Conservation (phyloP, 2,113 vertebrate genomes). For the Carlito syrichta region DNA sequence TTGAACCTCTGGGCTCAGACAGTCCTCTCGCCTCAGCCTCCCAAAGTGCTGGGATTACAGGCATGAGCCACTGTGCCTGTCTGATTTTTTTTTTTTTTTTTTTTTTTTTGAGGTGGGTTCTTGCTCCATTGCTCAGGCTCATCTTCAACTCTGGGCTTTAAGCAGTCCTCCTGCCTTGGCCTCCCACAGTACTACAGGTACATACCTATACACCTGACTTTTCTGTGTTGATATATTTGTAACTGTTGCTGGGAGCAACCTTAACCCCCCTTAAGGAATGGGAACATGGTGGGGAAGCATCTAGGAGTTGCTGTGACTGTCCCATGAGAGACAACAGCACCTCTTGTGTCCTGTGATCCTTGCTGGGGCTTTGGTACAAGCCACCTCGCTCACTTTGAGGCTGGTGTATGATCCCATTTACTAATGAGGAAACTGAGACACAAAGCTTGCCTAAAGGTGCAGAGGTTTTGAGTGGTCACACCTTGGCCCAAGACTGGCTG, state of each 20-base stretch:
- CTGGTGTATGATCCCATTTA: background rate
- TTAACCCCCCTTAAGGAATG: background rate
- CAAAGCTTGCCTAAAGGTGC: background rate
- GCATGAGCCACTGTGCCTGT: too few relatives aligned
- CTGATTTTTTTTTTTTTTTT: too few relatives aligned
- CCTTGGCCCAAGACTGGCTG: too few relatives aligned
- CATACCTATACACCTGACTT: too few relatives aligned
- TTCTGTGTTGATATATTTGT: background rate
- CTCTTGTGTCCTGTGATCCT: accelerated
- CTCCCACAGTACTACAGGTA: too few relatives aligned
- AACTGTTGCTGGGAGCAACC: background rate
- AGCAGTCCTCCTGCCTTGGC: too few relatives aligned
- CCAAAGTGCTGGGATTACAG: too few relatives aligned
- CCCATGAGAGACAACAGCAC: background rate
- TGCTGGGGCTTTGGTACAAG: background rate
- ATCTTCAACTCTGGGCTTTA: too few relatives aligned
- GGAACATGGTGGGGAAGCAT: background rate
- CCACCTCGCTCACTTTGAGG: background rate
- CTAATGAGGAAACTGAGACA: background rate
- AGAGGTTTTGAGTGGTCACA: background rate
- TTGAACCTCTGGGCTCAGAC: too few relatives aligned
- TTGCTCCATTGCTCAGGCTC: too few relatives aligned
- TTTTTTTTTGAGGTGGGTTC: too few relatives aligned
- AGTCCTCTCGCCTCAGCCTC: too few relatives aligned
- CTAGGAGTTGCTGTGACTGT: background rate